phyloP scores from a whole-genome alignment of 2,888 invertebrate species.

The Diaphora mendica region DNA sequence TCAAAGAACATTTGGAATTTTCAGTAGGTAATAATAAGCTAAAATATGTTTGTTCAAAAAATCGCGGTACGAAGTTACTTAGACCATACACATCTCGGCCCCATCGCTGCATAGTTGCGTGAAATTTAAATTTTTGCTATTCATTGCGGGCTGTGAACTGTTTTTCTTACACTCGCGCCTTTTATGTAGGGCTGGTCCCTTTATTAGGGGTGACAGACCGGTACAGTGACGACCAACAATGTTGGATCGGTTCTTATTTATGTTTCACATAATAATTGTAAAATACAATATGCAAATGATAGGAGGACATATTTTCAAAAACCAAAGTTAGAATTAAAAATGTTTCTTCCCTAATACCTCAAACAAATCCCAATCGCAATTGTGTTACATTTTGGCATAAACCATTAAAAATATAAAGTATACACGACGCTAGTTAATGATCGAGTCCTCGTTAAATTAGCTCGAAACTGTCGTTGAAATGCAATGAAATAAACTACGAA shows the following conservation, averaged over 20 bases:
- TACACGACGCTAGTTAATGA: too few species aligned
- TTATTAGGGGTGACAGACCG: slow-evolving; percentile 45
- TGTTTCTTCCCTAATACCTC: too few species aligned
- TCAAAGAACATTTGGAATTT: neutral
- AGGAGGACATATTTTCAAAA: too few species aligned
- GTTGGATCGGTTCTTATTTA: neutral
- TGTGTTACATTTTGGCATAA: too few species aligned
- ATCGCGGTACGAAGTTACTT: slow-evolving; percentile 40
- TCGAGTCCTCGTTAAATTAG: too few species aligned
- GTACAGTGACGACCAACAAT: slow-evolving; percentile 52
- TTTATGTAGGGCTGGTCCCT: slow-evolving; percentile 67
- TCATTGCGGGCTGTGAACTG: slow-evolving; percentile 79
- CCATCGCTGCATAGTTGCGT: slow-evolving; percentile 71
- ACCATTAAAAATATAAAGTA: too few species aligned
- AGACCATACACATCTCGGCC: slow-evolving; percentile 41
- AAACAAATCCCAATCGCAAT: too few species aligned
- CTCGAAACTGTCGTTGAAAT: too few species aligned
- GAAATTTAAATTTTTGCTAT: slow-evolving; percentile 85
- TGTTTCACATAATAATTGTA: too few species aligned
- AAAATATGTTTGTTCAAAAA: slow-evolving; percentile 2
- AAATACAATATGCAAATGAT: too few species aligned
- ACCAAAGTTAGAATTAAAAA: too few species aligned
- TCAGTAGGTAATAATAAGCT: neutral
- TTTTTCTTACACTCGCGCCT: slow-evolving; percentile 79
- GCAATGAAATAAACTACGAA: too few species aligned